Base-by-base conservation (phyloP, 2,797 vertebrate genomes). In the Danio kyathit region DNA sequence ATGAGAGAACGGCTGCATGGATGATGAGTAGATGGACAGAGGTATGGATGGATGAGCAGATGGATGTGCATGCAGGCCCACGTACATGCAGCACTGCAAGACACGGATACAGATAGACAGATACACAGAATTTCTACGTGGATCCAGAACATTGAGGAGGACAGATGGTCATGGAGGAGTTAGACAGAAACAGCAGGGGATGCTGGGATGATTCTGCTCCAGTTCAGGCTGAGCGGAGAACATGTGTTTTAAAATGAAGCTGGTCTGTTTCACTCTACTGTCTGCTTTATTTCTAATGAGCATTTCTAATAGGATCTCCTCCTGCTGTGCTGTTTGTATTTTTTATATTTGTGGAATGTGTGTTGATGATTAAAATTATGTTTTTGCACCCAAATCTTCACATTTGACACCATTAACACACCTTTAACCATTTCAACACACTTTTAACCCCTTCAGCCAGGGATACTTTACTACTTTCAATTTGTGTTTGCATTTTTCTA, bases 151-250 rank as follows among this genome's bases (percentile, higher is more conserved):
- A 64, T 14, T 49, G 41, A 29, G 19, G 41, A 59, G 54, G 71
- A 74, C 71, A 59, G 56, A 60, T 29, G 67, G 74, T 54, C 49
- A 57, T 80, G 54, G 57, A 76, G 72, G 48, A 70, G 82, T 85
- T 75, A 57, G 49, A 79, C 64, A 67, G 80, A 64, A 59, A 70
- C 48, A 81, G 40, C 41, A 29, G 41, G 43, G 41, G 41, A 73
- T 73, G 1, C 54, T 59, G 41, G 12, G 41, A 74, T 14, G 54
- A 44, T 75, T 51, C 13, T 74, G 54, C 43, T 48, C 14, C 10
- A 43, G 40, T 16, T 73, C 60, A 67, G 60, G 70, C 43, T 69
- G 69, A 71, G 41, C 52, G 52, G 46, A 43, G 46, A 52, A 8
- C 41, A 41, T 57, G 16, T 63, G 16, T 63, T 16, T 12, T 0